Evolutionary conservation across 2,113 vertebrate species (phyloP).

Genomic region (Caloenas nicobarica): DNA sequence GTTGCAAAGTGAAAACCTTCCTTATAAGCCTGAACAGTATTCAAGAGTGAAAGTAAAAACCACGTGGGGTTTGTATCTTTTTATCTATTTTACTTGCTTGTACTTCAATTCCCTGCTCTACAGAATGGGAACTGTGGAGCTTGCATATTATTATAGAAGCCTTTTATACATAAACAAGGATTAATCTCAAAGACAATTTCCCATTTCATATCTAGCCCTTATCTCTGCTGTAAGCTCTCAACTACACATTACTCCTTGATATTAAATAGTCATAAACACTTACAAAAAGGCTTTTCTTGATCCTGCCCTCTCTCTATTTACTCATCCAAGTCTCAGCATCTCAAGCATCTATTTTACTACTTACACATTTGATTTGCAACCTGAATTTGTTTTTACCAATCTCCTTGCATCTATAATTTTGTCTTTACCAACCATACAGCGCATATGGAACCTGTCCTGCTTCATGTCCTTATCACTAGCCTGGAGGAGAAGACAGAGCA

Average conservation of each 20-base stretch:
- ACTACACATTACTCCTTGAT: not conserved
- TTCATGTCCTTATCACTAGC: not conserved
- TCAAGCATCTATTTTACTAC: not conserved
- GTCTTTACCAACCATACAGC: not conserved
- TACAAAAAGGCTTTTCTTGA: not conserved
- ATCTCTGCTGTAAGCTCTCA: conserved; percentile 8
- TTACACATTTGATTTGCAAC: not conserved
- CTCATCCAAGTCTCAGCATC: not conserved
- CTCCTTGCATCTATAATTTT: not conserved
- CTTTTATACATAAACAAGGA: conserved; percentile 1
- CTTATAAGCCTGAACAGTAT: not conserved
- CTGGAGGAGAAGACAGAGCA: not conserved
- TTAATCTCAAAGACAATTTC: conserved; percentile 12
- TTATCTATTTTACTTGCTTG: not conserved
- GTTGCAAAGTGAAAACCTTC: not conserved
- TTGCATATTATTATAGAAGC: not conserved
- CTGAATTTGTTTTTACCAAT: not conserved
- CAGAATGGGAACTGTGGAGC: not conserved
- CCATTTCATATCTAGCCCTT: not conserved
- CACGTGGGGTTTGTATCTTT: not conserved
- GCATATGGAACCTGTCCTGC: not conserved
- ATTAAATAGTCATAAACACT: conserved; percentile 21
- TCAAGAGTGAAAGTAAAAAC: not conserved
- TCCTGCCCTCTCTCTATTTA: not conserved
- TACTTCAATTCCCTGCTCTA: not conserved